Base-by-base conservation (phyloP, 2,888 invertebrate genomes). In the Ditula angustiorana region DNA sequence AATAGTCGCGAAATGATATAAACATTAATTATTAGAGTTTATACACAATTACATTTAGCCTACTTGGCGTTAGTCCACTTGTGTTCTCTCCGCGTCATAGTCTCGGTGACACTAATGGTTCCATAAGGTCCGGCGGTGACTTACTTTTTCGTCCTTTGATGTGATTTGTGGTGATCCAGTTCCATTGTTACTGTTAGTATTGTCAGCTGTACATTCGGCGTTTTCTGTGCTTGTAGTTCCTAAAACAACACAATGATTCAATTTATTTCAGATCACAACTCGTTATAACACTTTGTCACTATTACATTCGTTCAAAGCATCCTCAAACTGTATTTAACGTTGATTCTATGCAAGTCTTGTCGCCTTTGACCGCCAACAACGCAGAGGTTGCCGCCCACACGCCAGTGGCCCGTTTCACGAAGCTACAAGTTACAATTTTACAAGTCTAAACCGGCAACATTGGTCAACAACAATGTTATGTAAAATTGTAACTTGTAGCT, bases 81-180 rank as follows among this genome's bases (percentile, higher is more conserved):
- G 19, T 41, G 8, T 19, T 41, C 41, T 41, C 41, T 10, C 19
- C 19, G n/a, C n/a, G n/a, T n/a, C n/a, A n/a, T 8, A 41, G 41
- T 16, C 8, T 10, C 41, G n/a, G 35, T 5, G 13, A 37, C 35
- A 19, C 19, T 41, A 46, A 46, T 46, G 46, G 46, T 46, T 46
- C 24, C 46, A 33, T 21, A 52, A n/a, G n/a, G 19, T 52, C n/a
- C n/a, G 21, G 33, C 5, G 11, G 5, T 28, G 24, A 71, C 78
- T 78, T 69, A 92, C 92, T 81, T 92, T 92, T 74, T 92, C 92
- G 66, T 92, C 92, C 71, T 92, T 92, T 53, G 74, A 69, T 10
- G 78, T 74, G 21, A 79, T 77, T 61, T 84, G 86, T 33, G 91
- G 85, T 10, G 90, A 86, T n/a, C 78, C 78, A 10, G 88, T 83